phyloP scores from a whole-genome alignment of 2,113 vertebrate genomes.

The Anhinga rufa region DNA sequence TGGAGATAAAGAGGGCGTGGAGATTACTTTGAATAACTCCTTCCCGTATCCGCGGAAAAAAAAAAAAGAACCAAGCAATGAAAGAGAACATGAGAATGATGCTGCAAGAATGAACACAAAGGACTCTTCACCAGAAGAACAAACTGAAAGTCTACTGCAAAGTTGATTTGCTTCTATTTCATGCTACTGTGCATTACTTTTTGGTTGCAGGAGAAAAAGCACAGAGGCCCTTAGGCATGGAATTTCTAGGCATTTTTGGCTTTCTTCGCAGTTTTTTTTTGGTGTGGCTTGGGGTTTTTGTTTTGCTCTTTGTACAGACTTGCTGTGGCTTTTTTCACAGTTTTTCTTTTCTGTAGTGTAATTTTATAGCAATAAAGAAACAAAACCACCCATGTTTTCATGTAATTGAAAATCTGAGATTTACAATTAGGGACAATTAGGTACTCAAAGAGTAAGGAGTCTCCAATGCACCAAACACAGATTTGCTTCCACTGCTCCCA shows the following conservation, averaged over 20 bases:
- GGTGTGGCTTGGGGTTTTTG: background rate
- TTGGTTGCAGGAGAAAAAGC: constrained; percentile 23
- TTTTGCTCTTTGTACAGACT: constrained; percentile 63
- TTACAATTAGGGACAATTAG: background rate
- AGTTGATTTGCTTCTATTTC: background rate
- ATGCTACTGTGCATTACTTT: background rate
- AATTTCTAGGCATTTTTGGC: background rate
- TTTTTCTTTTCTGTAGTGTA: background rate
- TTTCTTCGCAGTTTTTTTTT: background rate
- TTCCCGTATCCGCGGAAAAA: background rate
- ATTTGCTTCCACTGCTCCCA: background rate
- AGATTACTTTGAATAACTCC: background rate
- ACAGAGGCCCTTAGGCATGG: background rate
- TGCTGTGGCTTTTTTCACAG: background rate
- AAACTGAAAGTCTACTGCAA: constrained; percentile 77
- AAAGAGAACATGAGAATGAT: constrained; percentile 60
- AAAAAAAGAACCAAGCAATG: constrained; percentile 25
- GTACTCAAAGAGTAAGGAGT: background rate
- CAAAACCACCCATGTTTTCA: background rate
- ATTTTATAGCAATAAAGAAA: background rate
- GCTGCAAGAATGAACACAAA: constrained; percentile 64
- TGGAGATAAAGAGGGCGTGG: background rate
- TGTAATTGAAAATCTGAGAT: background rate
- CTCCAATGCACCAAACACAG: background rate
- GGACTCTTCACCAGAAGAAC: constrained; percentile 85